Conservation (phyloP, 1,140 invertebrate genomes). For the Lepidurus couesii region DNA sequence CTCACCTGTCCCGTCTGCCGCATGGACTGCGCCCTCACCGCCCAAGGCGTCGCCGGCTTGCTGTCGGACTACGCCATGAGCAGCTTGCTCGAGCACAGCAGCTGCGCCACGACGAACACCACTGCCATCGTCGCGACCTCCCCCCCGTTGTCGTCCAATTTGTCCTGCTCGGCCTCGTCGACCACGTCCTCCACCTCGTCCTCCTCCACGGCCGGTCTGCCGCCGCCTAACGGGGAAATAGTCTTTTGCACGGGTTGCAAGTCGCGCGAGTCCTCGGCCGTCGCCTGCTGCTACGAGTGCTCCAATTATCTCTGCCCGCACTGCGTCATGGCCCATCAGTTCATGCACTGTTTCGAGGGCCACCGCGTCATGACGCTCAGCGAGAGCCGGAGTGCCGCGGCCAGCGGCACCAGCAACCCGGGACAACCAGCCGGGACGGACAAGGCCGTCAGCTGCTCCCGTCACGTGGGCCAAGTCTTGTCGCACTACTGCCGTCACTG, state of each 20-base stretch:
- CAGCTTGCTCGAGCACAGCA: slow-evolving; percentile 46
- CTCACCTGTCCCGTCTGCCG: slow-evolving; percentile 74
- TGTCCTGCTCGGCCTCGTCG: slow-evolving; percentile 19
- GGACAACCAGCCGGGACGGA: slow-evolving; percentile 42
- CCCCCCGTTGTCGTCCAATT: not conserved
- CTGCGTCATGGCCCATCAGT: slow-evolving; percentile 96
- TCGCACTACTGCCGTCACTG: slow-evolving; percentile 91
- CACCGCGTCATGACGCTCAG: slow-evolving; percentile 76
- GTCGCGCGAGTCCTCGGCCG: slow-evolving; percentile 69
- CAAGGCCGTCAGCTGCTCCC: slow-evolving; percentile 58
- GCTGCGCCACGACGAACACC: slow-evolving; percentile 36
- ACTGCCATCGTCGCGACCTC: slow-evolving; percentile 46
- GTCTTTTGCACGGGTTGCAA: slow-evolving; percentile 73
- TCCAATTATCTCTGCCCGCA: slow-evolving; percentile 90
- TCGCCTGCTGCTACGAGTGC: slow-evolving; percentile 80
- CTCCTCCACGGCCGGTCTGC: not conserved
- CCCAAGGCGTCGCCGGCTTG: slow-evolving; percentile 55
- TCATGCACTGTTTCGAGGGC: slow-evolving; percentile 97
- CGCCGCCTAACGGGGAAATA: slow-evolving; percentile 25
- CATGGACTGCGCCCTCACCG: slow-evolving; percentile 57
- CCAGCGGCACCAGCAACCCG: not conserved
- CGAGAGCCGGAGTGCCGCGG: slow-evolving; percentile 48
- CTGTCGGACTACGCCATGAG: slow-evolving; percentile 62
- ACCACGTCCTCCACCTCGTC: not conserved
- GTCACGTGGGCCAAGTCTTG: slow-evolving; percentile 78